Percentiles rank a stretch among this genome's conserved stretches.
Evolutionary conservation across 2,888 invertebrate genomes (phyloP).

Genomic region (Troglohyphantes excavatus): DNA sequence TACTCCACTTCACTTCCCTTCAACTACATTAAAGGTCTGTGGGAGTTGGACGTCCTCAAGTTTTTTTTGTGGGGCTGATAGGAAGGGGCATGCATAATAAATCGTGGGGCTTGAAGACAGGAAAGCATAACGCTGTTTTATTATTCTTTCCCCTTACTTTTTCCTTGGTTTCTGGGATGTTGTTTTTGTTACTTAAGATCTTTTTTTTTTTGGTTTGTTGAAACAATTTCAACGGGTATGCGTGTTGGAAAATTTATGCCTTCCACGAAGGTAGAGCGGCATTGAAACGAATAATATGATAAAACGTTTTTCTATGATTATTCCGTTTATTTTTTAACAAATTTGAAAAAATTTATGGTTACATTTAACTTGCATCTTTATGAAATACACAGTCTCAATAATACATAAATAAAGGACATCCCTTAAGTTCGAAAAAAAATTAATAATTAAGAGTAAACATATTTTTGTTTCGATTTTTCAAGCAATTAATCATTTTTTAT

Average conservation of each 20-base stretch:
- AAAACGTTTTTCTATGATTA: too few species aligned
- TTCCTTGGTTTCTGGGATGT: not conserved
- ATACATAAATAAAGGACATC: too few species aligned
- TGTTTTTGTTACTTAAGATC: slow-evolving; percentile 5
- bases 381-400: too few species aligned
- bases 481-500: too few species aligned
- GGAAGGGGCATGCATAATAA: slow-evolving; percentile 59
- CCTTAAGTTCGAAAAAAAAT: too few species aligned
- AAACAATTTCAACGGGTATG: slow-evolving; percentile 58
- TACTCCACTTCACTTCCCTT: not conserved
- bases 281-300: too few species aligned
- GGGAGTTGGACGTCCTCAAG: not conserved
- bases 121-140: not conserved
- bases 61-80: not conserved
- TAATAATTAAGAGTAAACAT: too few species aligned
- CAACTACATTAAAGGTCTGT: not conserved
- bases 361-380: too few species aligned
- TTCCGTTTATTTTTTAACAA: too few species aligned
- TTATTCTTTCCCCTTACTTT: not conserved
- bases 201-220: slow-evolving; percentile 28
- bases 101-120: slow-evolving; percentile 35
- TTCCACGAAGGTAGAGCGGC: slow-evolving; percentile 14
- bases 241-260: slow-evolving; percentile 47
- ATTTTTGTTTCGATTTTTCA: too few species aligned
- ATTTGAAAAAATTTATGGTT: too few species aligned